Base-by-base conservation (phyloP, 2,888 invertebrate genomes). In the Conistra vaccinii region DNA sequence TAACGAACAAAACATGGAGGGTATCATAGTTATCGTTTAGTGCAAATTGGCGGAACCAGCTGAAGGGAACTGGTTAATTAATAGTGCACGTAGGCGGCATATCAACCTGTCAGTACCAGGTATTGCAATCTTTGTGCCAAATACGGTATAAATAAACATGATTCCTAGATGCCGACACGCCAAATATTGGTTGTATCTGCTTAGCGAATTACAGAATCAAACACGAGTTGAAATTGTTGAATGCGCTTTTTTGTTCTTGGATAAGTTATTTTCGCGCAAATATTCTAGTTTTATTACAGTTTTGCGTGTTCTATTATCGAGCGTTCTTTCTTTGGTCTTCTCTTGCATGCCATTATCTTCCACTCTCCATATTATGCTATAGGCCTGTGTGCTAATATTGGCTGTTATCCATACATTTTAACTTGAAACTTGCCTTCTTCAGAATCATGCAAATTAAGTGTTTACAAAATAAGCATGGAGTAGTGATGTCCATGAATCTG, bases 111-210 rank as follows among this genome's bases (percentile, higher is more conserved):
- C 80, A 73, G 65, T 85, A 80, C 69, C 78, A 69, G 83, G 85
- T 83, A 85, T 81, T 81, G 83, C 83, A 83, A 77, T 77, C 62
- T 76, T 80, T 84, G 86, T 80, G 80, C 76, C 86, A 79, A 85
- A 85, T 83, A 84, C 79, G 75, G 79, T 78, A 83, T 78, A 73
- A 83, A 83, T 83, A 85, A 76, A 83, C 82, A 85, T 83, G 85
- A 81, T 81, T 85, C 45, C 77, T 69, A 81, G 55, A 72, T 82
- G 4, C 69, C 65, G 65, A 81, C 72, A 85, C 73, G 74, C 72
- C 60, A 60, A 83, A 85, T 78, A 75, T 78, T 71, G 55, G 65
- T 55, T 6, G 55, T 82, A 57, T 69, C 68, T 73, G 58, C 32
- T 68, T 48, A 73, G 57, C 62, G 32, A 71, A 70, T 75, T 71